A percentile compares a stretch with the other conserved stretches of the same genome.
These are phyloP conservation scores for Venturia canescens DNA, from an alignment of 1,140 invertebrate genomes.

Conservation along the genomic window DNA sequence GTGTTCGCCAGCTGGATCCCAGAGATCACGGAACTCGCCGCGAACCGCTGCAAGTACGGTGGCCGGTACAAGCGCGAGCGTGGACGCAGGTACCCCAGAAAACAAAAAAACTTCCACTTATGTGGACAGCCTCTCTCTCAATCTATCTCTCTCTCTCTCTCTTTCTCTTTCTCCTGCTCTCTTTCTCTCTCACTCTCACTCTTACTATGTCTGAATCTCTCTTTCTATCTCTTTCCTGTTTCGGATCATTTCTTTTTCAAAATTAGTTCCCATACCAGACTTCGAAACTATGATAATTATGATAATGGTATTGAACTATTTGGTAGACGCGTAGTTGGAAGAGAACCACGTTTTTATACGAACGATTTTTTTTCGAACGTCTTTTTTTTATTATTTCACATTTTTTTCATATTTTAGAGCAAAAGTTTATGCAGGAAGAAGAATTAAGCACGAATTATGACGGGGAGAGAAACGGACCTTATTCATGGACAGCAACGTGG, in stretches of 20 bases:
- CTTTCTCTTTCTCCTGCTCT: constrained; percentile 27
- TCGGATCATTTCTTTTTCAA: neutral
- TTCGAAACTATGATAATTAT: constrained; percentile 34
- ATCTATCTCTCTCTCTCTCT: constrained; percentile 32
- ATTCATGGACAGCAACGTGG: constrained; percentile 68
- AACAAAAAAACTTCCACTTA: constrained; percentile 64
- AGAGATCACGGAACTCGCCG: constrained; percentile 98
- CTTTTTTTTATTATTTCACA: neutral
- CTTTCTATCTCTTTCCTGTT: constrained; percentile 5
- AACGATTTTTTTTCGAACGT: neutral
- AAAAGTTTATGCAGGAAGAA: constrained; percentile 2
- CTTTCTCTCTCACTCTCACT: constrained; percentile 18
- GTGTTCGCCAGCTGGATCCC: constrained; percentile 99
- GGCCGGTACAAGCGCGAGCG: constrained; percentile 98
- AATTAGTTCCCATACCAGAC: constrained; percentile 28
- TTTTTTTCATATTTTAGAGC: neutral
- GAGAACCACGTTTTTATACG: neutral
- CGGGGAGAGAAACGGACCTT: constrained; percentile 52
- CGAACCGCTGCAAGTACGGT: constrained; percentile 98
- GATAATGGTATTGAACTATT: constrained; percentile 55
- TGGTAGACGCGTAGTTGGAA: constrained; percentile 67
- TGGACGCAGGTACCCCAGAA: constrained; percentile 93
- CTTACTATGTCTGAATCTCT: constrained; percentile 12
- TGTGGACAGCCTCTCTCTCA: constrained; percentile 55
- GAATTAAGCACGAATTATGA: neutral